Percentiles rank a stretch among this genome's conserved stretches.
Conservation (phyloP, 2,888 invertebrate species). For the Abrostola triplasia region DNA sequence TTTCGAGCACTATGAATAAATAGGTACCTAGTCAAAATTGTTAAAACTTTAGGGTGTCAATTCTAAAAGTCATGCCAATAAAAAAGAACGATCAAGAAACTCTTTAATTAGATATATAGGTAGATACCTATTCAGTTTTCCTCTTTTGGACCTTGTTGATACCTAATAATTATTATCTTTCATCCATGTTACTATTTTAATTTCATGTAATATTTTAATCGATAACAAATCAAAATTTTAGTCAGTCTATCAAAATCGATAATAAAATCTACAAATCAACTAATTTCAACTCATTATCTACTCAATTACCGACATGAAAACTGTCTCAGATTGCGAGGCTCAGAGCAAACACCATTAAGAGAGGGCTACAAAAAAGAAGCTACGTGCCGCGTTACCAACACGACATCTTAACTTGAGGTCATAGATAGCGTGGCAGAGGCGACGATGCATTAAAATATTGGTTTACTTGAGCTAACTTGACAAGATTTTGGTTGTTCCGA, state of each 20-base stretch:
- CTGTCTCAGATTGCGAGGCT: constrained; percentile 66
- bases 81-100: no score
- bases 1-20: not conserved
- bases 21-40: not conserved
- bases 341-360: constrained; percentile 68
- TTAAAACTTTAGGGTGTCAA: not conserved
- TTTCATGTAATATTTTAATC: no score
- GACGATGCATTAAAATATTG: constrained; percentile 40
- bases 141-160: no score
- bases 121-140: no score
- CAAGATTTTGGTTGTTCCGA: no score
- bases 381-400: constrained; percentile 57
- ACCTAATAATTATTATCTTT: no score
- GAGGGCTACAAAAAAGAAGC: constrained; percentile 62
- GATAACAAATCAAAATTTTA: constrained; percentile 4
- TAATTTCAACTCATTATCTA: constrained; percentile 29
- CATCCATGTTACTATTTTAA: no score
- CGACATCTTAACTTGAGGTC: constrained; percentile 53
- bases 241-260: not conserved
- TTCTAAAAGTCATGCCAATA: no score
- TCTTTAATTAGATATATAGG: no score
- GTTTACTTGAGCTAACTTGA: constrained; percentile 9
- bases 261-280: not conserved
- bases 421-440: constrained; percentile 46
- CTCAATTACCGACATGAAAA: constrained; percentile 58